Conservation (phyloP, 2,888 invertebrate species). For the Cryptocheilus praepositus region DNA sequence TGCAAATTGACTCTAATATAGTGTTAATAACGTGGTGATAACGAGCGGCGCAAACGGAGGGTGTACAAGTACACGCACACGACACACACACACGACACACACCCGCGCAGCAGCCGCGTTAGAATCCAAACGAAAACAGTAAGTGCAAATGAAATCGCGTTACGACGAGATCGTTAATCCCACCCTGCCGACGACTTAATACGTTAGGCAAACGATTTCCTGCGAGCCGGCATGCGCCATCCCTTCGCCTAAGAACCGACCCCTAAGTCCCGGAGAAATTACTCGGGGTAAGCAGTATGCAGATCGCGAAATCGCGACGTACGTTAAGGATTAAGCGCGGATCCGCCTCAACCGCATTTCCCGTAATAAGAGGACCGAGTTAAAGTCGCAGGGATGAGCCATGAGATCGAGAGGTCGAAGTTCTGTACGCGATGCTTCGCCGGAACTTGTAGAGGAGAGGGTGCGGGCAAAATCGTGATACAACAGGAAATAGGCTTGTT, state of each 20-base stretch:
- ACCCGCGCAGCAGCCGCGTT: slow-evolving; percentile 7
- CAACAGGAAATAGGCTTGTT: too few relatives aligned
- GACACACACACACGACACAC: slow-evolving; percentile 17
- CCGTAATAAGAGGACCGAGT: slow-evolving; percentile 22
- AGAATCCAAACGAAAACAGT: slow-evolving; percentile 11
- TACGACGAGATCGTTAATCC: slow-evolving; percentile 59
- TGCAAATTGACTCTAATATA: slow-evolving; percentile 40
- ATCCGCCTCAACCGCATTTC: slow-evolving; percentile 25
- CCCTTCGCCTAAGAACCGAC: slow-evolving; percentile 17
- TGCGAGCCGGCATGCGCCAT: slow-evolving; percentile 9
- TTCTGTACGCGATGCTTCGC: slow-evolving; percentile 30
- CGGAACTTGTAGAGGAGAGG: too few relatives aligned
- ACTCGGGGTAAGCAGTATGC: slow-evolving; percentile 67
- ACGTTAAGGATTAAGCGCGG: slow-evolving; percentile 63
- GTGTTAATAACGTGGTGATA: slow-evolving; percentile 53
- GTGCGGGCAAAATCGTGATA: too few relatives aligned
- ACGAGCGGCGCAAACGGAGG: slow-evolving; percentile 12
- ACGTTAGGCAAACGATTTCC: slow-evolving; percentile 63
- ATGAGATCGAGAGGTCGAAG: slow-evolving; percentile 43
- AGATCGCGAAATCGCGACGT: slow-evolving; percentile 68
- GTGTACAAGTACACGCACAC: slow-evolving; percentile 18
- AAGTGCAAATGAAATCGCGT: slow-evolving; percentile 56
- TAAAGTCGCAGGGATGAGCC: slow-evolving; percentile 47
- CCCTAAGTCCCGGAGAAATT: slow-evolving; percentile 59
- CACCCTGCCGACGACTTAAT: slow-evolving; percentile 61